Evolutionary conservation across 2,888 invertebrate genomes (phyloP).

Genomic region (Geotrupes spiniger): DNA sequence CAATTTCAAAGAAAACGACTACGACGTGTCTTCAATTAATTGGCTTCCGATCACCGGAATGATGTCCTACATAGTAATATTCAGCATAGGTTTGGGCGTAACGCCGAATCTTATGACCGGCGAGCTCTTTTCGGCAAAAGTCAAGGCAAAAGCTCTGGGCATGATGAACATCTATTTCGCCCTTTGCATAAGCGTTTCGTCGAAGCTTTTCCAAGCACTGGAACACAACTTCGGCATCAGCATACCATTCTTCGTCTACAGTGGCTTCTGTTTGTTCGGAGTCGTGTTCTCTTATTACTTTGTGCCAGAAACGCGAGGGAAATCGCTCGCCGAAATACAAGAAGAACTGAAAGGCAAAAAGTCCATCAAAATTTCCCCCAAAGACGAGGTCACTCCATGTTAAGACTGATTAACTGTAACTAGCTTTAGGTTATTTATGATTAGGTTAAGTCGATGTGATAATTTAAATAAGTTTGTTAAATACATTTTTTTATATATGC

Average conservation of each 20-base stretch:
- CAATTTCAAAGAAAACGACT: conserved; percentile 27
- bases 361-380: no score
- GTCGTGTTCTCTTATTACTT: conserved; percentile 35
- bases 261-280: conserved; percentile 31
- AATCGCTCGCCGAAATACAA: conserved; percentile 37
- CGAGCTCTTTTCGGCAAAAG: conserved; percentile 37
- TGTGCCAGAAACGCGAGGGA: conserved; percentile 40
- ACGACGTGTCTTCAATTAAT: conserved; percentile 26
- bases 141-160: conserved; percentile 39
- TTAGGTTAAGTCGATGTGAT: no score
- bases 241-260: conserved; percentile 38
- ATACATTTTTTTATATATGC: no score
- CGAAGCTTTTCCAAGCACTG: conserved; percentile 41
- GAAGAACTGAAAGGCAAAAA: conserved; percentile 25
- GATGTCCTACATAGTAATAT: conserved; percentile 28
- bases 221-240: conserved; percentile 34
- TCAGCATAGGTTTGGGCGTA: conserved; percentile 32
- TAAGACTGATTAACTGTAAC: neutral
- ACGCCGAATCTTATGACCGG: conserved; percentile 33
- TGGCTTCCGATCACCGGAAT: conserved; percentile 35
- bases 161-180: conserved; percentile 37
- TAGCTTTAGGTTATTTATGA: no score
- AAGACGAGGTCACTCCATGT: neutral
- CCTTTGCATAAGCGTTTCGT: conserved; percentile 31
- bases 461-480: no score